Percentiles rank a stretch among this genome's conserved stretches.
Conservation (phyloP, 2,797 vertebrate genomes). For the Clamator glandarius region DNA sequence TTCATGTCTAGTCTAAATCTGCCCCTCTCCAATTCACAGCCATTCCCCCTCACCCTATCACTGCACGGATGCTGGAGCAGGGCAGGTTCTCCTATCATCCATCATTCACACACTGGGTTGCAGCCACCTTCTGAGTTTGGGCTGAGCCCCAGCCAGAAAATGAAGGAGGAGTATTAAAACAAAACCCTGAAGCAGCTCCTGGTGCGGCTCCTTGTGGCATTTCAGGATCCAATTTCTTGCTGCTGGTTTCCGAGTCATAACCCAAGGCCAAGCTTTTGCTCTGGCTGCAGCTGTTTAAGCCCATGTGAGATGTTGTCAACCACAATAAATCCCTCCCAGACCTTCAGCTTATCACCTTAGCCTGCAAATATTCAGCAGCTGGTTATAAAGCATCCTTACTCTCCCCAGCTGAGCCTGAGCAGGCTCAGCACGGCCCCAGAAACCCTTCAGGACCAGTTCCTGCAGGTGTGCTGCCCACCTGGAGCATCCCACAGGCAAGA, state of each 20-base stretch:
- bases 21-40: no score
- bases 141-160: background rate
- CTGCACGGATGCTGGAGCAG: background rate
- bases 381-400: background rate
- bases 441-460: background rate
- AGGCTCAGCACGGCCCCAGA: background rate
- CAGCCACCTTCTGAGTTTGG: fast-evolving
- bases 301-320: background rate
- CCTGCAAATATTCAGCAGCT: background rate
- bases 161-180: background rate
- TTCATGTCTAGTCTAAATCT: no score
- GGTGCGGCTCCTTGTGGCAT: background rate
- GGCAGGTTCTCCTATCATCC: background rate
- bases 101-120: no score
- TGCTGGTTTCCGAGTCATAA: background rate
- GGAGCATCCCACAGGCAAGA: background rate
- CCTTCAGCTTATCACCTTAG: background rate
- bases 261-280: background rate
- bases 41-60: no score
- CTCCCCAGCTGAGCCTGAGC: background rate
- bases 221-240: background rate
- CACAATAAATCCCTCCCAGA: background rate
- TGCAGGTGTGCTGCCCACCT: background rate
- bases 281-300: background rate
- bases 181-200: background rate